A percentile compares a stretch with the other conserved stretches of the same genome.
phyloP scores from a whole-genome alignment of 1,140 invertebrate species.

The Drosophila yakuba region DNA sequence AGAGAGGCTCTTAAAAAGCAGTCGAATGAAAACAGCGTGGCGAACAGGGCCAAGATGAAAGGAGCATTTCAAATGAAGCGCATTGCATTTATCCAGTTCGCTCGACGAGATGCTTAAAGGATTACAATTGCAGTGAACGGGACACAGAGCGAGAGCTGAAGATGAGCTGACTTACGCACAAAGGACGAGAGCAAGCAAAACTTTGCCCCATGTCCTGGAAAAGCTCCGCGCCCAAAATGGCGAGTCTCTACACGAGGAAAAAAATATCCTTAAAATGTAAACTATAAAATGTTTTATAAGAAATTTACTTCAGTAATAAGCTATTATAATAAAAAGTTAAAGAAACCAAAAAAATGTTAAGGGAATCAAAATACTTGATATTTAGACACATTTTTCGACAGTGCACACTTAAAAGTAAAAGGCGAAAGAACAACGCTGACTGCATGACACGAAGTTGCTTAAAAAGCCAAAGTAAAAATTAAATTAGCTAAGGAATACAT shows the following conservation, averaged over 20 bases:
- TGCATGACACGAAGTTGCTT: background rate
- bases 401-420: background rate
- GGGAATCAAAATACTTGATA: no score
- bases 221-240: constrained; percentile 14
- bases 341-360: no score
- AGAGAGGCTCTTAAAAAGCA: constrained; percentile 52
- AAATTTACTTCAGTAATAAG: no score
- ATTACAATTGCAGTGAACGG: constrained; percentile 66
- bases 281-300: no score
- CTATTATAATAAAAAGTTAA: no score
- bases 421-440: background rate
- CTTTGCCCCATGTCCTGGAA: constrained; percentile 17
- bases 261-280: background rate
- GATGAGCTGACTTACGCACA: constrained; percentile 53
- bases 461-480: background rate
- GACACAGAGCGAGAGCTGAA: constrained; percentile 4
- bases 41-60: constrained; percentile 39
- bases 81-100: constrained; percentile 64
- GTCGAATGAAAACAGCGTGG: constrained; percentile 12
- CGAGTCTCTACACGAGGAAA: background rate
- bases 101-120: constrained; percentile 71
- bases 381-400: background rate
- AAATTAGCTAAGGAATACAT: constrained; percentile 18
- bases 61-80: constrained; percentile 73
- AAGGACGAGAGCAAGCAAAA: constrained; percentile 27